Conservation (phyloP, 2,797 vertebrate species). For the Peromyscus attwateri region DNA sequence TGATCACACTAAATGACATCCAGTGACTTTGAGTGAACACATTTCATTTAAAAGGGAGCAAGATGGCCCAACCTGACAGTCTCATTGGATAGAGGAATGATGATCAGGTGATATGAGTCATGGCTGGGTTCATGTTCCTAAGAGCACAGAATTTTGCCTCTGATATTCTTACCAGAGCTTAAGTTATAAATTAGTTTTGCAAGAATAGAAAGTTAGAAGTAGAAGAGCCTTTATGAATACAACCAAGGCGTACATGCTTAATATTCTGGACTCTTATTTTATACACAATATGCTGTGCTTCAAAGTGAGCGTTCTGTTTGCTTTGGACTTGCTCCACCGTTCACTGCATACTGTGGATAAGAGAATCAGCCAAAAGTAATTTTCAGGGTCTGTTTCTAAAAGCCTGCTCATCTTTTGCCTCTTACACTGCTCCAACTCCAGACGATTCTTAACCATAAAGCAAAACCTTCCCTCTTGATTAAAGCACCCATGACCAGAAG, state of each 20-base stretch:
- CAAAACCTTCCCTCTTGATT: not conserved
- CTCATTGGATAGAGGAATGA: not conserved
- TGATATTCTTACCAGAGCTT: not conserved
- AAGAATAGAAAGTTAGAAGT: not conserved
- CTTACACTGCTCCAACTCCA: not conserved
- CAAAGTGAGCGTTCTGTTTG: not conserved
- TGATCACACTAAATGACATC: not conserved
- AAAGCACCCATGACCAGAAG: constrained; percentile 1
- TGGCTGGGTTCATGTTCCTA: not conserved
- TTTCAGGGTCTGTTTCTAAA: not conserved
- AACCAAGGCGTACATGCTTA: not conserved
- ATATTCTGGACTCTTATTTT: not conserved
- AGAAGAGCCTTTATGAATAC: not conserved
- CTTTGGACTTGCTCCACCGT: not conserved
- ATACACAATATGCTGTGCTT: not conserved
- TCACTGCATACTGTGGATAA: not conserved
- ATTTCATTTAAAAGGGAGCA: not conserved
- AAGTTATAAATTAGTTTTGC: not conserved
- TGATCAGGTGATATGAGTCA: accelerated
- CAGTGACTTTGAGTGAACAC: not conserved
- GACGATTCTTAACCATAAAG: not conserved
- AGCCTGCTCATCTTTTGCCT: not conserved
- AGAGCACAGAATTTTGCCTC: not conserved
- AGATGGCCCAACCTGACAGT: not conserved
- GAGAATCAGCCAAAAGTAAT: not conserved